These are phyloP conservation scores for Hypsopygia costalis DNA, from an alignment of 2,888 invertebrate species.

Conservation along the genomic window DNA sequence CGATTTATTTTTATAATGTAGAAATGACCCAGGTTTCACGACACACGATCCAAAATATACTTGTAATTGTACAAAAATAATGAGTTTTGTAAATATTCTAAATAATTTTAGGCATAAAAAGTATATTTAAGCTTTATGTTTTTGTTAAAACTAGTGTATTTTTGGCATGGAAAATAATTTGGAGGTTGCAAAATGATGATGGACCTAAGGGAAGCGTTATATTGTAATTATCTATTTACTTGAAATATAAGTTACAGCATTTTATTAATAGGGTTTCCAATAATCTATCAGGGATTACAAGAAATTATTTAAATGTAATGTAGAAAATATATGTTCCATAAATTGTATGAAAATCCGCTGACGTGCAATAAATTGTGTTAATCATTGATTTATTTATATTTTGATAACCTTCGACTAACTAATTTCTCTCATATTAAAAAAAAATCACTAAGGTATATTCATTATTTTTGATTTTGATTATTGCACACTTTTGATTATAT, in stretches of 20 bases:
- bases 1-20: conserved; percentile 66
- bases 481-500: no score
- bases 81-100: conserved; percentile 39
- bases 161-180: conserved; percentile 17
- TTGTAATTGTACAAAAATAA: conserved; percentile 31
- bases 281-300: neutral
- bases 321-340: no score
- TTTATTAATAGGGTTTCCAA: conserved; percentile 6
- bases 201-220: conserved; percentile 10
- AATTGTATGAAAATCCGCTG: no score
- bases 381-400: no score
- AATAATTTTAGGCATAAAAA: conserved; percentile 20
- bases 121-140: conserved; percentile 22
- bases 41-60: conserved; percentile 43
- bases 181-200: conserved; percentile 18
- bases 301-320: neutral
- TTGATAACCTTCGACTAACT: no score
- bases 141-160: conserved; percentile 21
- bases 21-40: conserved; percentile 44
- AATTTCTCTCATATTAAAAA: no score
- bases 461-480: no score
- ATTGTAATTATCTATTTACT: conserved; percentile 8
- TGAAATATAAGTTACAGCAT: conserved; percentile 16
- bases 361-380: no score
- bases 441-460: no score